Base-by-base conservation (phyloP, 2,113 vertebrate species). In the Cyrtonyx montezumae region DNA sequence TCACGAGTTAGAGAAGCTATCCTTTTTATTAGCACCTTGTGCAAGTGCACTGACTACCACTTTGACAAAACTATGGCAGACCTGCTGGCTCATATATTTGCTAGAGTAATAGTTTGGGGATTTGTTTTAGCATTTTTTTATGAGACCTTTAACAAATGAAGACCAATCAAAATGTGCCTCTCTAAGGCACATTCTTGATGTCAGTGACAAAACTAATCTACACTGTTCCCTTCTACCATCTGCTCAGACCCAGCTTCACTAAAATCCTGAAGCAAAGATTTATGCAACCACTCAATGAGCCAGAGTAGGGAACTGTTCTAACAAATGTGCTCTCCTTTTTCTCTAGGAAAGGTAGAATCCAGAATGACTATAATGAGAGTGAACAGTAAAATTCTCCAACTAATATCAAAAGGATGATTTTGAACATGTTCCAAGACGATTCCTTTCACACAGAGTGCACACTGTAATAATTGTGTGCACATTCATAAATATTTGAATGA, bases 211-310 rank as follows among this genome's bases (percentile, higher is more conserved):
- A 51, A 32, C 1, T 10, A 61, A 45, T 69, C 85, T 61, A 56
- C 8, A 79, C 7, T 18, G 40, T 2, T 3, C 2, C 8, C 5
- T 63, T 70, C 56, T 51, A 17, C 32, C 4, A 32, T 1, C 1
- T 32, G 25, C 67, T 70, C 40, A 49, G 13, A 71, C 9, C 15
- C 56, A 84, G 2, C 19, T 1, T 8, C 36, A 36, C 0, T 1
- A 2, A 82, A 10, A 69, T 40, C 11, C 16, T 45, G 34, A 45
- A 75, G 80, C 56, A 65, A 18, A 3, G 6, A 2, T 78, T 55
- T 69, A 23, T 43, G n/a, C 13, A 80, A 13, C 16, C 9, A 7
- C 42, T 17, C n/a, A 30, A 13, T 28, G 26, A 84, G 21, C 32
- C 6, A 40, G 14, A 82, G 20, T 53, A 56, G 63, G 40, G 5